Percentiles rank a stretch among this genome's conserved stretches.
Conservation (phyloP, 2,797 vertebrate genomes). For the Channa striata region DNA sequence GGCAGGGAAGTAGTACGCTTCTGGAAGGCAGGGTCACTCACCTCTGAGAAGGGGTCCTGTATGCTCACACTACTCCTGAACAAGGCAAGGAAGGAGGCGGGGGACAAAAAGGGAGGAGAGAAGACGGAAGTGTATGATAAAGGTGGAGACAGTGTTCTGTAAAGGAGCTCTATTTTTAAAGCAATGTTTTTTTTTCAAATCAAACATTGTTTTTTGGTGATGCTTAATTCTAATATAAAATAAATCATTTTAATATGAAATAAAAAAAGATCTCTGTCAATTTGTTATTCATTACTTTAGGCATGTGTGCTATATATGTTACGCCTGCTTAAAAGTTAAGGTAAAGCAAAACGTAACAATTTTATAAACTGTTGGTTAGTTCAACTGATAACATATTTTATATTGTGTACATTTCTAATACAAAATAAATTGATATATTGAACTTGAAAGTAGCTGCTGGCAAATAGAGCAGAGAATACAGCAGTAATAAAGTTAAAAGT, state of each 20-base stretch:
- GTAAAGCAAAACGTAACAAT: neutral
- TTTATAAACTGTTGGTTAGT: neutral
- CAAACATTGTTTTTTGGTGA: neutral
- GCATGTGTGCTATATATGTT: neutral
- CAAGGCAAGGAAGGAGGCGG: neutral
- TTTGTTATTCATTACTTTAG: neutral
- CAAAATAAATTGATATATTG: no score
- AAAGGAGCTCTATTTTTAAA: neutral
- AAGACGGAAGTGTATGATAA: slow-evolving; percentile 3
- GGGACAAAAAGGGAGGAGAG: neutral
- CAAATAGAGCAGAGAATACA: neutral
- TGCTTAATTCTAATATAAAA: neutral
- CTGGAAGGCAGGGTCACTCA: slow-evolving; percentile 93
- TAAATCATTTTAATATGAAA: neutral
- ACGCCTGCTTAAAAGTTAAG: neutral
- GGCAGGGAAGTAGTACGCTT: slow-evolving; percentile 91
- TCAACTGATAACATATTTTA: no score
- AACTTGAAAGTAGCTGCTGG: no score
- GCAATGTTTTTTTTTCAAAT: slow-evolving; percentile 5
- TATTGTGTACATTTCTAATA: no score
- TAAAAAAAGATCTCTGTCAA: neutral
- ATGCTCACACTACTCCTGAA: slow-evolving; percentile 92
- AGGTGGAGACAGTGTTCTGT: neutral
- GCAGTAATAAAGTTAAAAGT: neutral
- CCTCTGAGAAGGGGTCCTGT: slow-evolving; percentile 97